Percentiles rank a stretch among this genome's conserved stretches.
phyloP scores from a whole-genome alignment of 2,797 vertebrate species.

The Delichon dasypus region DNA sequence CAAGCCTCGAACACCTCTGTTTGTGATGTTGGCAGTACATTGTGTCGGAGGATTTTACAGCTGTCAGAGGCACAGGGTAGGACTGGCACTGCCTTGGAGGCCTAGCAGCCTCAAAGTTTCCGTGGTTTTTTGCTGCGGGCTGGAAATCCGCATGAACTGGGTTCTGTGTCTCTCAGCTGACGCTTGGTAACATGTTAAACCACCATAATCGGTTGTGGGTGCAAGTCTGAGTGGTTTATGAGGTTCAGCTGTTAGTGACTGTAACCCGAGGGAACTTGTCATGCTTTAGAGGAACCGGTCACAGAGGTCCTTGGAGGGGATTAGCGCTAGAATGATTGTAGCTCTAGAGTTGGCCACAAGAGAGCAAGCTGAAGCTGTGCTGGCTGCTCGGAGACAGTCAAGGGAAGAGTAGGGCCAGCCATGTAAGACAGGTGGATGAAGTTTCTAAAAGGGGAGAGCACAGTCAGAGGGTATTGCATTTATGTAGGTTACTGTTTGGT shows the following conservation, averaged over 20 bases:
- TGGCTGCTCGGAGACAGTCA: neutral
- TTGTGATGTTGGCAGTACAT: neutral
- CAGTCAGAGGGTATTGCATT: neutral
- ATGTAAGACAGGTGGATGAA: neutral
- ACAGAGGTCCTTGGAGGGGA: neutral
- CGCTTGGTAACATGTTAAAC: neutral
- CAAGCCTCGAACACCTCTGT: neutral
- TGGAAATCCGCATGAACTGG: fast-evolving
- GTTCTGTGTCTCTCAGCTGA: neutral
- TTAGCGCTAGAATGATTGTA: neutral
- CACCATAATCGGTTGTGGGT: neutral
- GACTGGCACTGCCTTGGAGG: neutral
- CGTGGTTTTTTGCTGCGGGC: fast-evolving
- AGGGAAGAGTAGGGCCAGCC: neutral
- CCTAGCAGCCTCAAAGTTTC: neutral
- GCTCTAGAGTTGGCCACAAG: constrained; percentile 38
- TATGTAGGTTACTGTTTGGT: neutral
- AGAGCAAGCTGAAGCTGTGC: constrained; percentile 21
- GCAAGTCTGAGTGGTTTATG: neutral
- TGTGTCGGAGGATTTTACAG: neutral
- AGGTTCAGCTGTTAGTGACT: neutral
- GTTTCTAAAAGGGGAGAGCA: neutral
- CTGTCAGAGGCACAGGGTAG: neutral
- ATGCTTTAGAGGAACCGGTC: neutral
- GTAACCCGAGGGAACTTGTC: neutral